A percentile compares a stretch with the other conserved stretches of the same genome.
Evolutionary conservation across 2,797 vertebrate species (phyloP).

Genomic region (Onychomys arenicola): DNA sequence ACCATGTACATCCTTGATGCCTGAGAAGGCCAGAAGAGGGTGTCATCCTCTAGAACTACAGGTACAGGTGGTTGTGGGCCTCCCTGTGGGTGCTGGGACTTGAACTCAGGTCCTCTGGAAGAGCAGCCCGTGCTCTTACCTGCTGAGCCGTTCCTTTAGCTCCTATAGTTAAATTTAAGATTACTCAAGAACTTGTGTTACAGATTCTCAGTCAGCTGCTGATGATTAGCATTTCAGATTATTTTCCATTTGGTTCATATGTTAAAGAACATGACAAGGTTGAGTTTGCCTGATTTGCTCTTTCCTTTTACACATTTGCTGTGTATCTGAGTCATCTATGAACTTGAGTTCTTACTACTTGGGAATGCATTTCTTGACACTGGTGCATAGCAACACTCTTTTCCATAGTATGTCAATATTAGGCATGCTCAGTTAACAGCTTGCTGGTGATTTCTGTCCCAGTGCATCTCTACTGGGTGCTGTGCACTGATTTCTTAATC

Average conservation of each 20-base stretch:
- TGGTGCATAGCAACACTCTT: not conserved
- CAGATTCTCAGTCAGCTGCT: slow-evolving; percentile 67
- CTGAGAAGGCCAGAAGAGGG: not conserved
- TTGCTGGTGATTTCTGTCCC: slow-evolving; percentile 55
- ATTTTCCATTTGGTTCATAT: slow-evolving; percentile 31
- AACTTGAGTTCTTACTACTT: slow-evolving; percentile 55
- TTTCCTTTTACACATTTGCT: slow-evolving; percentile 58
- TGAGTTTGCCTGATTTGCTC: slow-evolving; percentile 49
- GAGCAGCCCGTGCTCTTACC: not conserved
- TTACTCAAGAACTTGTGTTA: slow-evolving; percentile 13
- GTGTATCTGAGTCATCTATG: slow-evolving; percentile 46
- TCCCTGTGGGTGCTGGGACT: not conserved
- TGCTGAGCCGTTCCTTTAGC: not conserved
- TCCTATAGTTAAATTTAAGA: slow-evolving; percentile 16
- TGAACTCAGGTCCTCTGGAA: not conserved
- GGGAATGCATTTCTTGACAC: slow-evolving; percentile 58
- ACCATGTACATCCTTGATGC: not conserved
- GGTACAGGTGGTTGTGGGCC: not conserved
- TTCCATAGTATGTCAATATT: slow-evolving; percentile 49
- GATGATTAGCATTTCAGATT: slow-evolving; percentile 65
- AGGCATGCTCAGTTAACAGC: slow-evolving; percentile 85
- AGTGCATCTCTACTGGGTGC: slow-evolving; percentile 46
- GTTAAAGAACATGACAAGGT: slow-evolving; percentile 28
- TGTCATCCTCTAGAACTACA: not conserved
- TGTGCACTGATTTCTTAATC: slow-evolving; percentile 71